A percentile compares a stretch with the other conserved stretches of the same genome.
Conservation (phyloP, 2,888 invertebrate genomes). For the Caenorhabditis sp. region DNA sequence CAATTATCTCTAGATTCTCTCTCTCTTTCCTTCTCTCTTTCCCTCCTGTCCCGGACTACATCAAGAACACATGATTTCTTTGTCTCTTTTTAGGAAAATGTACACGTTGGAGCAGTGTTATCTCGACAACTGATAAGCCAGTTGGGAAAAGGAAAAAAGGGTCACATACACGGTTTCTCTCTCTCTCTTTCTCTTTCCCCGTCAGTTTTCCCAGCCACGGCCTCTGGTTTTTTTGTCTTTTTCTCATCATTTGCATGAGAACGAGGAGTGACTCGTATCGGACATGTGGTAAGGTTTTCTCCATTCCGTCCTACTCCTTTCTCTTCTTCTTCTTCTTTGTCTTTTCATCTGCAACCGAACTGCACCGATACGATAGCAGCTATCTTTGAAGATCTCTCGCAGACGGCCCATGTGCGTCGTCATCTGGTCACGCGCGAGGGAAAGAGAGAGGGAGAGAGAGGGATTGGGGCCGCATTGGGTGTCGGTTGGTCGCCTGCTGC, state of each 20-base stretch:
- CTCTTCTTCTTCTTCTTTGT: neutral
- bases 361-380: neutral
- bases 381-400: slow-evolving; percentile 44
- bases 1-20: slow-evolving; percentile 37
- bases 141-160: neutral
- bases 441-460: slow-evolving; percentile 8
- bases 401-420: slow-evolving; percentile 18
- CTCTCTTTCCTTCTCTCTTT: slow-evolving; percentile 4
- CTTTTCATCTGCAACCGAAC: neutral
- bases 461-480: slow-evolving; percentile 30
- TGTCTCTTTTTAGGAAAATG: slow-evolving; percentile 23
- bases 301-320: neutral
- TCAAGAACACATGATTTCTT: slow-evolving; percentile 38
- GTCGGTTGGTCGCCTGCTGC: slow-evolving; percentile 11
- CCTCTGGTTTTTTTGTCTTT: neutral
- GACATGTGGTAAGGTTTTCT: slow-evolving; percentile 18
- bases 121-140: slow-evolving; percentile 16
- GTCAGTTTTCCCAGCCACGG: neutral
- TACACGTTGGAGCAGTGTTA: slow-evolving; percentile 28
- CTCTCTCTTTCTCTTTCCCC: neutral
- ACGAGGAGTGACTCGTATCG: slow-evolving; percentile 1
- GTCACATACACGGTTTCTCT: slow-evolving; percentile 15
- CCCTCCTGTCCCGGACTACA: slow-evolving; percentile 34
- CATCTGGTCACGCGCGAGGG: slow-evolving; percentile 32
- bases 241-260: slow-evolving; percentile 20